Percentiles rank a stretch among this genome's conserved stretches.
phyloP scores from a whole-genome alignment of 2,888 invertebrate species.

The Lasioglossum figueresi region DNA sequence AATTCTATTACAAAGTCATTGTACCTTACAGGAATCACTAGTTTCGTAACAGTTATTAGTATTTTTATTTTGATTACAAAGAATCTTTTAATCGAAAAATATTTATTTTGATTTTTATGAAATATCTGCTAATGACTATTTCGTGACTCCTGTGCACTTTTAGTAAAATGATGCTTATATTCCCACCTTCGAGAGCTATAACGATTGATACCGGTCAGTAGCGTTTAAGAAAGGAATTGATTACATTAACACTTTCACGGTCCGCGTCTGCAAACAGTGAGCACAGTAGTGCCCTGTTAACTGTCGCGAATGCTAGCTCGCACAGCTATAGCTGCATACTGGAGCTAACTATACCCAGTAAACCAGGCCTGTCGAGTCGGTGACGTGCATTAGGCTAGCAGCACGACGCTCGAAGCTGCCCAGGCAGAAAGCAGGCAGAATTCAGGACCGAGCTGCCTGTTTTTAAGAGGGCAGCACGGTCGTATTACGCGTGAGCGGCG shows the following conservation, averaged over 20 bases:
- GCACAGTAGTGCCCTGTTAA: neutral
- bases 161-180: neutral
- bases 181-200: neutral
- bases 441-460: too few relatives aligned
- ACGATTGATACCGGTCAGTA: neutral
- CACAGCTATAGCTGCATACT: too few relatives aligned
- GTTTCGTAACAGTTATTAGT: neutral
- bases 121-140: neutral
- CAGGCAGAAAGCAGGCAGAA: too few relatives aligned
- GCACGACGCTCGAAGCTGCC: too few relatives aligned
- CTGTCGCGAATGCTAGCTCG: neutral
- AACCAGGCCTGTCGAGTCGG: too few relatives aligned
- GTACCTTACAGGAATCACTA: neutral
- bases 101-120: neutral
- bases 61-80: neutral
- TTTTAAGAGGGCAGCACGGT: too few relatives aligned
- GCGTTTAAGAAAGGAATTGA: neutral
- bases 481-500: too few relatives aligned
- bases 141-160: neutral
- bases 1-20: neutral
- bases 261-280: neutral
- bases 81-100: neutral
- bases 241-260: conserved; percentile 11
- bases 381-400: too few relatives aligned
- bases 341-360: too few relatives aligned